phyloP scores from a whole-genome alignment of 2,797 vertebrate genomes.

The Anas capensis region DNA sequence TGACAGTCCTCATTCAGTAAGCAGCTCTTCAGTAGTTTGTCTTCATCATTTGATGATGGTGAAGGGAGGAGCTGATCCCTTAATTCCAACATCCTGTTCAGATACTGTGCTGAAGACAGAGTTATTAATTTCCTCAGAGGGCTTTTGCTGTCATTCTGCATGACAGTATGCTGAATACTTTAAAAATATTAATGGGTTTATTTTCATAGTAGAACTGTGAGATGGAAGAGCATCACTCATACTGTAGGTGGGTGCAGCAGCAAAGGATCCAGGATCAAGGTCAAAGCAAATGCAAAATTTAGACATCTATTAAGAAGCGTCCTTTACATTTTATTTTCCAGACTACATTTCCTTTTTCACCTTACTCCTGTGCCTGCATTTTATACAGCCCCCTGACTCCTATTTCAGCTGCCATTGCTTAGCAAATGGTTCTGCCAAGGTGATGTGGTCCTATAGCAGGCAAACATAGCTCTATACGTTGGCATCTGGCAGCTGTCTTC shows the following conservation, averaged over 20 bases:
- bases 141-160: conserved; percentile 41
- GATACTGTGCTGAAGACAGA: conserved; percentile 1
- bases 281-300: background rate
- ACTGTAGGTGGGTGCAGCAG: background rate
- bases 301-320: background rate
- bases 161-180: conserved; percentile 31
- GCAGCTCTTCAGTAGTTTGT: background rate
- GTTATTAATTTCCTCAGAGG: conserved; percentile 65
- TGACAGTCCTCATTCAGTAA: conserved; percentile 30
- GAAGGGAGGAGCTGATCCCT: conserved; percentile 32
- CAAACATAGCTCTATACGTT: background rate
- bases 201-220: conserved; percentile 26
- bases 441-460: background rate
- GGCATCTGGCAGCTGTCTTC: background rate
- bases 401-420: background rate
- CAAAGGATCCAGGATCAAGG: conserved; percentile 14
- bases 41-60: background rate
- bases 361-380: background rate
- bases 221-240: background rate
- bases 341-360: background rate
- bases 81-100: conserved; percentile 53
- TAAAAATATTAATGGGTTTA: conserved; percentile 60
- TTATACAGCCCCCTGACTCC: background rate
- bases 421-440: background rate
- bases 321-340: background rate